phyloP scores from a whole-genome alignment of 2,113 vertebrate species.

The Thamnophis sirtalis region DNA sequence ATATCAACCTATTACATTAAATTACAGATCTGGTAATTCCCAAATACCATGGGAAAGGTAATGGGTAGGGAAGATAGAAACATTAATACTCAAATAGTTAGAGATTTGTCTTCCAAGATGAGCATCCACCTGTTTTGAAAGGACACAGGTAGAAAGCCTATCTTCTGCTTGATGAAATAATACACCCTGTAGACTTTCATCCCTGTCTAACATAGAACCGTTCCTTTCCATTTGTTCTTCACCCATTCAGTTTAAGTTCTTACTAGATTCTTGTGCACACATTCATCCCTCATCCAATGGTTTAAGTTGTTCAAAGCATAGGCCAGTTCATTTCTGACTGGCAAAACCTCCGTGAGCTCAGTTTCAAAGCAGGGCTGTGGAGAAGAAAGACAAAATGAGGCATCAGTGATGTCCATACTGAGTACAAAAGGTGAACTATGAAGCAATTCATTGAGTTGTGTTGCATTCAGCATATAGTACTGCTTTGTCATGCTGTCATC shows the following conservation, averaged over 20 bases:
- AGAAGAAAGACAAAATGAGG: background rate
- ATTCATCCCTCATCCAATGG: conserved; percentile 81
- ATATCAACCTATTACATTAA: background rate
- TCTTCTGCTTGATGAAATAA: conserved; percentile 59
- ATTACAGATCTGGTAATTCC: background rate
- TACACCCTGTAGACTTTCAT: no score
- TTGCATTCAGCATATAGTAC: background rate
- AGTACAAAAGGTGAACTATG: background rate
- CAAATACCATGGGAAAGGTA: background rate
- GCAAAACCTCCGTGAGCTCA: conserved; percentile 73
- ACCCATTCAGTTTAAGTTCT: conserved; percentile 41
- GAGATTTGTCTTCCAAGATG: background rate
- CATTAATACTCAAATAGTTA: background rate
- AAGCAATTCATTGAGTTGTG: background rate
- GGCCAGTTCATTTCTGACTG: conserved; percentile 74
- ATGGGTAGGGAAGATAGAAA: background rate
- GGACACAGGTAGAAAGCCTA: background rate
- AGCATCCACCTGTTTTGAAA: background rate
- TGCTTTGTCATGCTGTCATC: background rate
- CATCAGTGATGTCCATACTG: background rate
- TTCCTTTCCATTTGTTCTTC: background rate
- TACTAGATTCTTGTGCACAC: conserved; percentile 77
- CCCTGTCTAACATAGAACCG: background rate
- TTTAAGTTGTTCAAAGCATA: conserved; percentile 72
- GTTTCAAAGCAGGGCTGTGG: conserved; percentile 80